Evolutionary conservation across 1,140 invertebrate species (phyloP).

Genomic region (Rhagoletis pomonella): DNA sequence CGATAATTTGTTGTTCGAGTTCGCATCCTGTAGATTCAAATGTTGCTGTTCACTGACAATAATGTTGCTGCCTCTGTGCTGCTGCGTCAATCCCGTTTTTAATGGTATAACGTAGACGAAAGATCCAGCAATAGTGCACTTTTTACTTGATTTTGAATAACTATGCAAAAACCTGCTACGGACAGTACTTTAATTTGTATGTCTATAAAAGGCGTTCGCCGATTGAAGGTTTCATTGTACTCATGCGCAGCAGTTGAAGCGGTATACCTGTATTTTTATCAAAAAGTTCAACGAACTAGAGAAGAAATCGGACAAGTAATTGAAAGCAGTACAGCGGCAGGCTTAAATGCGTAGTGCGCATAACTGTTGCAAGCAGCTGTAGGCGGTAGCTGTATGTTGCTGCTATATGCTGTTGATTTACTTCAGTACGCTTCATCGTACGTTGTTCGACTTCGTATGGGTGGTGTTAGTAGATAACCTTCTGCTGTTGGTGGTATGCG

Average conservation of each 20-base stretch:
- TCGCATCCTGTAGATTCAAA: constrained; percentile 7
- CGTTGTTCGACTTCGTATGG: constrained; percentile 40
- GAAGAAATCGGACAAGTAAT: background rate
- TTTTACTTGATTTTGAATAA: background rate
- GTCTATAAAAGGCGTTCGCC: background rate
- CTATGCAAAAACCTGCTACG: background rate
- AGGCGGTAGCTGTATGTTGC: constrained; percentile 37
- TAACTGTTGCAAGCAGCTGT: constrained; percentile 2
- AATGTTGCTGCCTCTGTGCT: constrained; percentile 6
- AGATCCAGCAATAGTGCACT: background rate
- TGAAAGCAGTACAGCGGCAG: background rate
- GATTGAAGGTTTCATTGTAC: constrained; percentile 6
- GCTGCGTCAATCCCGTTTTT: constrained; percentile 19
- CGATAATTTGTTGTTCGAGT: background rate
- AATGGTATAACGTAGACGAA: background rate
- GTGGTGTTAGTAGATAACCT: background rate
- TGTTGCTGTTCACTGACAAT: constrained; percentile 2
- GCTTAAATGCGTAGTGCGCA: constrained; percentile 12
- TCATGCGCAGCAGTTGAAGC: constrained; percentile 43
- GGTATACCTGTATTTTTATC: constrained; percentile 14
- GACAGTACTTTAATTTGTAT: background rate
- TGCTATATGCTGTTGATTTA: constrained; percentile 37
- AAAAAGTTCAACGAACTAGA: constrained; percentile 1
- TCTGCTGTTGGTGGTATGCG: constrained; percentile 5
- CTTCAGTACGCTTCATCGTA: constrained; percentile 49